Percentiles rank a stretch among this genome's conserved stretches.
These are phyloP conservation scores for Cariama cristata DNA, from an alignment of 2,113 vertebrate genomes.

Conservation along the genomic window DNA sequence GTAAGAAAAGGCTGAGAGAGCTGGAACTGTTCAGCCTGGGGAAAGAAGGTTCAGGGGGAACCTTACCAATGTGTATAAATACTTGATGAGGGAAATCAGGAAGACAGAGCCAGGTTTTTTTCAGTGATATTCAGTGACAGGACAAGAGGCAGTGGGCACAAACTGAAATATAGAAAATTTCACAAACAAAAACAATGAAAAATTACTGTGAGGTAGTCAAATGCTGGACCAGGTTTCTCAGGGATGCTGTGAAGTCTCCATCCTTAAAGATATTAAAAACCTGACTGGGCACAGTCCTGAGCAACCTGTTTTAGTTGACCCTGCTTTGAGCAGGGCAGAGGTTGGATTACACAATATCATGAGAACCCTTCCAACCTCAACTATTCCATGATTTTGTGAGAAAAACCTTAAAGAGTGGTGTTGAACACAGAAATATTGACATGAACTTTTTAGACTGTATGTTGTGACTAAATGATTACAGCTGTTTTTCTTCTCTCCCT, in stretches of 20 bases:
- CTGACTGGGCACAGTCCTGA: background rate
- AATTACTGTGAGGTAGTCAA: background rate
- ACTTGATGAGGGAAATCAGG: too few species aligned
- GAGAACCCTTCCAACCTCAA: background rate
- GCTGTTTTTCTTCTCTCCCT: background rate
- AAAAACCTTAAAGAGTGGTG: background rate
- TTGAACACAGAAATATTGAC: background rate
- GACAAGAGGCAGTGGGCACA: background rate
- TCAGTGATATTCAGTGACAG: background rate
- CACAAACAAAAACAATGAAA: background rate
- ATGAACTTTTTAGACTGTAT: accelerated
- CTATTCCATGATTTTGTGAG: background rate
- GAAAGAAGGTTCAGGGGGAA: background rate
- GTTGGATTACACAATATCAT: background rate
- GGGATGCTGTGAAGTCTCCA: background rate
- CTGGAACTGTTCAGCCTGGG: background rate
- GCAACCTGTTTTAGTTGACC: background rate
- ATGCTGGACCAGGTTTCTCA: background rate
- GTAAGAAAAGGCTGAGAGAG: background rate
- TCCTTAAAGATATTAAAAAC: background rate
- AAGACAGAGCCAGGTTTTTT: background rate
- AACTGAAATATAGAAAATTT: background rate
- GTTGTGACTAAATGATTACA: background rate
- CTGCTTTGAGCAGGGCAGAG: background rate
- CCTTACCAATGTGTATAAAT: background rate